Evolutionary conservation across 2,113 vertebrate genomes (phyloP).

Genomic region (Eolophus roseicapilla): DNA sequence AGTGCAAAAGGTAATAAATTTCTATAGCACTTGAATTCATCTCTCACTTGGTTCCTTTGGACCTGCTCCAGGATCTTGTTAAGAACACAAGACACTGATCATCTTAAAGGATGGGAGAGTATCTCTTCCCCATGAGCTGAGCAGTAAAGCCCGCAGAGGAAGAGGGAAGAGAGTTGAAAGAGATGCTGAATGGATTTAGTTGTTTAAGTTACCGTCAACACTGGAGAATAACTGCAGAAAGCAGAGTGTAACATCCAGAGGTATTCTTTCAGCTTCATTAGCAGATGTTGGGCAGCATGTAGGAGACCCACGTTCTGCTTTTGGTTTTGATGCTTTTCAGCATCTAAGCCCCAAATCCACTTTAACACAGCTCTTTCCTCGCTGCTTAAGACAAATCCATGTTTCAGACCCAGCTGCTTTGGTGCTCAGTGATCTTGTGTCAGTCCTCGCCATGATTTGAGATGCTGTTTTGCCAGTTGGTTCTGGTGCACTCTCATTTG

Average conservation of each 20-base stretch:
- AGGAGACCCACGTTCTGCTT: not conserved
- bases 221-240: not conserved
- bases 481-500: conserved; percentile 53
- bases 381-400: not conserved
- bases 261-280: not conserved
- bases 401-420: not conserved
- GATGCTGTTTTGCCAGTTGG: not conserved
- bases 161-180: not conserved
- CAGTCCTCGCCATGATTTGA: not conserved
- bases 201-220: not conserved
- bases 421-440: not conserved
- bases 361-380: not conserved
- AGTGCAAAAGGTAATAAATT: not conserved
- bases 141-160: not conserved
- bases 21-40: not conserved
- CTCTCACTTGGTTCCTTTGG: not conserved
- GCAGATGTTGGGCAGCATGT: not conserved
- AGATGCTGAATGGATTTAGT: not conserved
- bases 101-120: not conserved
- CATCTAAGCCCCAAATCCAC: not conserved
- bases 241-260: not conserved
- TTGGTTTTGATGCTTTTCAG: not conserved
- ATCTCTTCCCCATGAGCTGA: not conserved
- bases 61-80: conserved; percentile 37
- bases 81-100: conserved; percentile 7